Evolutionary conservation across 2,797 vertebrate genomes (phyloP), one percentile per base, ranked within the genome.

Genomic region (Paramormyrops hopkinsi): DNA sequence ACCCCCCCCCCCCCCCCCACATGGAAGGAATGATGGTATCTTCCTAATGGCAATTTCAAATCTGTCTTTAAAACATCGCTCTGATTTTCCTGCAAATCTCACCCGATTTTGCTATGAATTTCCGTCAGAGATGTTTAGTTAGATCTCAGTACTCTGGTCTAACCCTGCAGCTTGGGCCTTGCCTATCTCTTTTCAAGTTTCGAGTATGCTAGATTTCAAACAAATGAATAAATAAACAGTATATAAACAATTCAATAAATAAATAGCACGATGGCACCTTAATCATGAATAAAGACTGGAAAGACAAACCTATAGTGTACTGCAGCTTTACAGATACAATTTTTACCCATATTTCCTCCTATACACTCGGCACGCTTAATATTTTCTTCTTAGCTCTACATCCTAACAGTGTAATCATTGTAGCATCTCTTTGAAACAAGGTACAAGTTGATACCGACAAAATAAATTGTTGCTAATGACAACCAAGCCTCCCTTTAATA

Each of bases 401-500:
- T 91, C 91, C 90, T 65, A 84, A 92, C 89, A 90, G 82, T 92
- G 90, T 94, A 93, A 92, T 93, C 92, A 93, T 92, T 84, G 92
- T 90, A 91, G 93, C 91, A 90, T 93, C 92, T 92, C 90, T 93
- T 92, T 69, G 89, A 92, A 94, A 93, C 91, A 87, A 91, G 87
- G 89, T 92, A 94, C 91, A 91, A 92, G 92, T 94, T 90, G 84
- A 91, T 93, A 94, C 91, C 65, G 92, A 92, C 91, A 90, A 90
- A 94, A 93, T 91, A 92, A 95, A 56, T 83, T 88, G 56, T 89
- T 90, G 91, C 90, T 90, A 91, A 93, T 92, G 91, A 91, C 94
- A 94, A 95, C 90, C 92, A 91, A 89, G 91, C 92, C 92, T 90
- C 93, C 93, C 93, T 94, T 95, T 92, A 92, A 87, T 92, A 92